Base-by-base conservation (phyloP, 2,888 invertebrate genomes). In the Lasioglossum figueresi region DNA sequence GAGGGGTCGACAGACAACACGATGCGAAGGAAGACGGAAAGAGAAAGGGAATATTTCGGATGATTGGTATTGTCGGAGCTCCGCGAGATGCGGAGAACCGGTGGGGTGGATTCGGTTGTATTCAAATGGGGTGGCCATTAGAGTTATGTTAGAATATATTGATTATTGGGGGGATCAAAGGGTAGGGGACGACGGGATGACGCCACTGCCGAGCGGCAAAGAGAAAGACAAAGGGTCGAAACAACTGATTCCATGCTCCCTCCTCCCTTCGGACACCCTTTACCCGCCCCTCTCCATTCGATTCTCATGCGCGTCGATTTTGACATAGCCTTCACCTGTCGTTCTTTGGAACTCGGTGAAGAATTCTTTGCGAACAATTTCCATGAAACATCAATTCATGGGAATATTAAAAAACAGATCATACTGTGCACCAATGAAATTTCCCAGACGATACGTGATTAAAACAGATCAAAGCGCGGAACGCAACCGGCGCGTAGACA, bases 101-200 rank as follows among this genome's bases (percentile, higher is more conserved):
- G 85, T 92, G 90, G 93, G 93, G 91, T 91, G 88, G 90, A 89
- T 88, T 93, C 90, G 92, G 91, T 90, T 91, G 91, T 93, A 94
- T 94, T 94, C 94, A 94, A 94, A 94, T 94, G 92, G 93, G 93
- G 93, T 93, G 92, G 94, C 94, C 94, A 94, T 94, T 94, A 94
- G 94, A 94, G 94, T 94, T 94, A 94, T 93, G 94, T 93, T 94
- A 93, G 94, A 94, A 94, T 94, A 94, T 94, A 95, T 95, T 95
- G 95, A 95, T 95, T 95, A 95, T 94, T 94, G 94, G 93, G 94
- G 93, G 93, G 93, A 94, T 94, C 94, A 95, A 94, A 94, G 94
- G 92, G 93, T 93, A 92, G 93, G 93, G 92, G 92, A 86, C 88
- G 82, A 88, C 85, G 84, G 88, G 90, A 93, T 92, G 92, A 92